Conservation (phyloP, 2,113 vertebrate species). For the Zeus faber region DNA sequence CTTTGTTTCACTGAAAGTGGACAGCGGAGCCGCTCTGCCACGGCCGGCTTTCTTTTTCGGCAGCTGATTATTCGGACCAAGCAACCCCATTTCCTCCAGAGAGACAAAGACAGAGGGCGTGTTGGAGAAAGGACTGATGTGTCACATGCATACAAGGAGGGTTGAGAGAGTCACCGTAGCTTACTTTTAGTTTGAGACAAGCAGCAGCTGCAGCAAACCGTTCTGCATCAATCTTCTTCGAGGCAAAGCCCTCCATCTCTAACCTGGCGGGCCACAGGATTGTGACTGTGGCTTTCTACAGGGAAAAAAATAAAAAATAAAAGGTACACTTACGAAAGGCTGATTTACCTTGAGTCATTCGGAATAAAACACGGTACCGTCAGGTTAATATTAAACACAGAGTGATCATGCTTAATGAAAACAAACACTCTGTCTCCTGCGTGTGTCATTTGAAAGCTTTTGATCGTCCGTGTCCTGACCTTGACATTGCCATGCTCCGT, state of each 20-base stretch:
- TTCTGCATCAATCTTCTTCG: slow-evolving; percentile 87
- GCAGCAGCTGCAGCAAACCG: slow-evolving; percentile 87
- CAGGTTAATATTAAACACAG: too few species aligned
- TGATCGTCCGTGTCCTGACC: slow-evolving; percentile 62
- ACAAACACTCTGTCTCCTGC: too few species aligned
- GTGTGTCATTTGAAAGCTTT: not conserved
- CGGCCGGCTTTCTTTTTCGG: slow-evolving; percentile 66
- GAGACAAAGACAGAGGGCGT: not conserved
- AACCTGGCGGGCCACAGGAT: slow-evolving; percentile 89
- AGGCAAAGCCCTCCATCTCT: slow-evolving; percentile 85
- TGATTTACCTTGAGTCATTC: too few species aligned
- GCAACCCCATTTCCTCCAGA: slow-evolving; percentile 85
- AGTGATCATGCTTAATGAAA: too few species aligned
- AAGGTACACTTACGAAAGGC: not conserved
- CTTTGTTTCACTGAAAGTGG: slow-evolving; percentile 50
- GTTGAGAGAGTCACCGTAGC: slow-evolving; percentile 4
- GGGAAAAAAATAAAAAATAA: not conserved
- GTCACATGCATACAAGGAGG: not conserved
- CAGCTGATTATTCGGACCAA: slow-evolving; percentile 82
- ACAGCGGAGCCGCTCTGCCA: slow-evolving; percentile 25
- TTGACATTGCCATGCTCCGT: slow-evolving; percentile 81
- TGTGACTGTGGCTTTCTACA: slow-evolving; percentile 86
- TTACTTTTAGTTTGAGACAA: slow-evolving; percentile 87
- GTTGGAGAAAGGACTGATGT: rapidly evolving
- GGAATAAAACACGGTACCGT: too few species aligned